Percentiles rank a stretch among this genome's conserved stretches.
Conservation (phyloP, 2,888 invertebrate species). For the Chirona hameri region DNA sequence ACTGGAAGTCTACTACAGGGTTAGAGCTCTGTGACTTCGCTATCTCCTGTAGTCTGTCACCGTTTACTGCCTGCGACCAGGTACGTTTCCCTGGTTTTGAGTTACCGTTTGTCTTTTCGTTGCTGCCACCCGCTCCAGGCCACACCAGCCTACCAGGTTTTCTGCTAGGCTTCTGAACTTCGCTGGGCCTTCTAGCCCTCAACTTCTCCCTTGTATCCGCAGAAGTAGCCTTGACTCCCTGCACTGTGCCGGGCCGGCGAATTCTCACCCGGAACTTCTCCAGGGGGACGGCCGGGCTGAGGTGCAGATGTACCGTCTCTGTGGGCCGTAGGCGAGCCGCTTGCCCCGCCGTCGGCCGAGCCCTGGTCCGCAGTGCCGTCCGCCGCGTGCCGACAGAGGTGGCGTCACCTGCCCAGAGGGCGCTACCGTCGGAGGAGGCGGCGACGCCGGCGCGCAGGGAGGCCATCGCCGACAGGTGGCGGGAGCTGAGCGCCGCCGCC, state of each 20-base stretch:
- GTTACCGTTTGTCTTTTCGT: too few relatives aligned
- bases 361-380: neutral
- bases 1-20: too few relatives aligned
- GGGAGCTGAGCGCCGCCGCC: neutral
- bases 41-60: too few relatives aligned
- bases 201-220: too few relatives aligned
- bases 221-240: neutral
- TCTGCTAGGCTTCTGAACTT: too few relatives aligned
- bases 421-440: neutral
- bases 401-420: neutral
- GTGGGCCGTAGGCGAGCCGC: neutral
- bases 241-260: neutral
- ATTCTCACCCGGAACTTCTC: neutral
- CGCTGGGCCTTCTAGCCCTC: too few relatives aligned
- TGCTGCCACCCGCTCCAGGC: too few relatives aligned
- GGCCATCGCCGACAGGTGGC: neutral
- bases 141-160: too few relatives aligned
- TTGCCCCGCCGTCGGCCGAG: neutral
- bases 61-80: too few relatives aligned
- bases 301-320: neutral
- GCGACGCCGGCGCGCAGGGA: neutral
- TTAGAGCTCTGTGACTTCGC: too few relatives aligned
- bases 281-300: neutral
- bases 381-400: neutral
- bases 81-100: too few relatives aligned